Conservation (phyloP, 2,888 invertebrate species). For the Harpagoxenus sublaevis region DNA sequence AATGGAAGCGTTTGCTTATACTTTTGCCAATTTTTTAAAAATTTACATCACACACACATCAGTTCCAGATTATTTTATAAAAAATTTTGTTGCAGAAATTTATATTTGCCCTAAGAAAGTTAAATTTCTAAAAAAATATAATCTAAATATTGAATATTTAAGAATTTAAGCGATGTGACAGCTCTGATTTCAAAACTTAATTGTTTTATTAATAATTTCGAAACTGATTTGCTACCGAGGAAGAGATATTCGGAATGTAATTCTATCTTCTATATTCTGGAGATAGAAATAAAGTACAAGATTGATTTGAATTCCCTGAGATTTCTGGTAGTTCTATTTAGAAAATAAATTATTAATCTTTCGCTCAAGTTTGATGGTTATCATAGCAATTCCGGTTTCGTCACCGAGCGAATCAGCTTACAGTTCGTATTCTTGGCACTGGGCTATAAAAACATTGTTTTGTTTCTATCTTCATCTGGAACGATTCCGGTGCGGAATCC, state of each 20-base stretch:
- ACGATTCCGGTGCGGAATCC: neutral
- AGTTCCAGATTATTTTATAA: neutral
- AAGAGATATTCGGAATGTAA: neutral
- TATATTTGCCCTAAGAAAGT: neutral
- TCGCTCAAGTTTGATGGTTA: neutral
- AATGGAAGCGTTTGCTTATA: neutral
- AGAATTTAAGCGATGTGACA: neutral
- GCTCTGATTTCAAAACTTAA: neutral
- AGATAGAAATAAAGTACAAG: neutral
- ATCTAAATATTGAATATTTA: neutral
- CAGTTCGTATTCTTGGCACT: slow-evolving; percentile 42
- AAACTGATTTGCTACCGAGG: neutral
- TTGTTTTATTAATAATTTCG: neutral
- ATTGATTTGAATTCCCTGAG: neutral
- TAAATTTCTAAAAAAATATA: slow-evolving; percentile 15
- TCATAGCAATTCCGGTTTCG: neutral
- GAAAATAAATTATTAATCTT: neutral
- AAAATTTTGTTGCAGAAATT: neutral
- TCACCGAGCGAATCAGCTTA: slow-evolving; percentile 15
- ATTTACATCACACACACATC: neutral
- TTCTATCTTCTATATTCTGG: neutral
- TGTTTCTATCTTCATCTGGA: slow-evolving; percentile 32
- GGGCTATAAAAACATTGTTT: slow-evolving; percentile 56
- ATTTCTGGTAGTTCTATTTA: neutral
- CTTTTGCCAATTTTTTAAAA: neutral